A percentile compares a stretch with the other conserved stretches of the same genome.
Evolutionary conservation across 2,113 vertebrate species (phyloP).

Genomic region (Toxotes chatareus): DNA sequence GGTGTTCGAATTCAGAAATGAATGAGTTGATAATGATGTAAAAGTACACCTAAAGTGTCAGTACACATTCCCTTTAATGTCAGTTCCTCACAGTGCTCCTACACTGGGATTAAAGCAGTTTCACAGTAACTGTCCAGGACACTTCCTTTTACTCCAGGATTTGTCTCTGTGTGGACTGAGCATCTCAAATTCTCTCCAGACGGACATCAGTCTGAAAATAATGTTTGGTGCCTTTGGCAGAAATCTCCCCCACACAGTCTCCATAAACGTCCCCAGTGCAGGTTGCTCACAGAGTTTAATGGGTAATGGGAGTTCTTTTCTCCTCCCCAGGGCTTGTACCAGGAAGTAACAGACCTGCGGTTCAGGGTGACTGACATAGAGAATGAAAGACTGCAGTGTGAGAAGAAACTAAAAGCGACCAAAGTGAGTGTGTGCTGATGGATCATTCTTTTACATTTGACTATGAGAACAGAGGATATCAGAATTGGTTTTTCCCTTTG

Average conservation of each 20-base stretch:
- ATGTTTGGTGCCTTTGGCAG: constrained; percentile 53
- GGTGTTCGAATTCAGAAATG: background rate
- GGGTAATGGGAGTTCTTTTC: constrained; percentile 52
- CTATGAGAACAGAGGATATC: background rate
- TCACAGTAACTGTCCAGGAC: constrained; percentile 20
- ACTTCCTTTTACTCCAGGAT: constrained; percentile 5
- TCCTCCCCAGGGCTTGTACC: constrained; percentile 87
- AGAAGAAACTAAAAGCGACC: constrained; percentile 90
- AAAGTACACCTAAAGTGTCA: background rate
- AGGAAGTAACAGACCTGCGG: constrained; percentile 91
- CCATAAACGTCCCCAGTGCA: constrained; percentile 18
- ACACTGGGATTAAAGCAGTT: constrained; percentile 24
- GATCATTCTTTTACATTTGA: background rate
- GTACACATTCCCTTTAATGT: background rate
- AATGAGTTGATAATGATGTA: background rate
- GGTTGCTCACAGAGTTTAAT: constrained; percentile 19
- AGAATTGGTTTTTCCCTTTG: background rate
- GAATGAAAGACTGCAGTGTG: constrained; percentile 90
- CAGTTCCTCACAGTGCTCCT: background rate
- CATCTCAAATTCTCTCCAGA: constrained; percentile 31
- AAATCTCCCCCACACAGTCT: constrained; percentile 33
- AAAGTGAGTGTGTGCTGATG: constrained; percentile 86
- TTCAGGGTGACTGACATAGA: constrained; percentile 91
- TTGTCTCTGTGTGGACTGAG: constrained; percentile 42
- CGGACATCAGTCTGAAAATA: constrained; percentile 40